Evolutionary conservation across 2,113 vertebrate genomes (phyloP), one percentile per base, ranked within the genome.

Genomic region (Oophaga pumilio): DNA sequence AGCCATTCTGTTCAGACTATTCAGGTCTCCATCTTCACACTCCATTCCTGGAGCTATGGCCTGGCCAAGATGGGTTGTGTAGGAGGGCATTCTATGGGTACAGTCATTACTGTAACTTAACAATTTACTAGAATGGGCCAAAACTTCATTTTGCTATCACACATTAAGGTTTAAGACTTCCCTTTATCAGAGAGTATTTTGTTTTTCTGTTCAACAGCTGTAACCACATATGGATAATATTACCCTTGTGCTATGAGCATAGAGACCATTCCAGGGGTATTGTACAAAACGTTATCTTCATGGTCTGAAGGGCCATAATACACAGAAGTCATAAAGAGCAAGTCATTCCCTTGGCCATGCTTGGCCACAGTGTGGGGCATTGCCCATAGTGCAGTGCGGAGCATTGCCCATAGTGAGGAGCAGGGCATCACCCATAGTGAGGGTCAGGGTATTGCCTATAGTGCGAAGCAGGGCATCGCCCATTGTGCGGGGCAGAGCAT

Each of bases 261-360:
- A 6, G 14, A 2, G 6, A 17, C 24, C 28, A 71, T 22, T 33
- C 13, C 60, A 62, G 60, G 60, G 6, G 60, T 62, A 62, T 62
- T 22, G 18, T 62, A 62, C 60, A 20, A 6, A 24, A 24, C 22
- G 14, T 24, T 20, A n/a, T 64, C 59, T 28, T 13, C 79, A 64
- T 28, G 26, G 57, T 64, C 3, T 81, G 59, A 22, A 18, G 10
- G 57, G 26, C 24, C 77, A 60, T 33, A 24, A 80, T 15, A 26
- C 57, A 14, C 2, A 57, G 56, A 57, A n/a, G 24, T 79, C 24
- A 24, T 26, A 8, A 6, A 26, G 59, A 53, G 77, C 66, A 85
- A 57, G 50, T 26, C 56, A 76, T 62, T 80, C 57, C 56, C 77
- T 66, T 22, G 66, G 50, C 49, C 52, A 28, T 62, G 79, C 80